Percentiles rank a stretch among this genome's conserved stretches.
Evolutionary conservation across 2,888 invertebrate genomes (phyloP).

Genomic region (Acrobasis consociella): DNA sequence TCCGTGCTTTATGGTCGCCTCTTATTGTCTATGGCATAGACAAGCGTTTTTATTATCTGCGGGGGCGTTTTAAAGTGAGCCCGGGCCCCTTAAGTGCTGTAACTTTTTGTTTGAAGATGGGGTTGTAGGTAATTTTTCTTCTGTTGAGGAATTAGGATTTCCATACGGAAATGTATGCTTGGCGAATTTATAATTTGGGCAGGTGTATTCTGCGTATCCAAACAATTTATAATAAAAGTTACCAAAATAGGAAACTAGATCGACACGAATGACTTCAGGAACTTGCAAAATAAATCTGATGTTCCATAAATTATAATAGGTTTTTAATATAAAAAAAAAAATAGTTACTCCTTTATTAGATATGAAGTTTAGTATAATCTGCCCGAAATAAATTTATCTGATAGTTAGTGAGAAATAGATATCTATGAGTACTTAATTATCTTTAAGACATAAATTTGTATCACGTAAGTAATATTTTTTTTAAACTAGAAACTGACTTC

Average conservation of each 20-base stretch:
- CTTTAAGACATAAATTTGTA: too few relatives aligned
- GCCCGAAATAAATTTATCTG: too few relatives aligned
- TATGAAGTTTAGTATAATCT: too few relatives aligned
- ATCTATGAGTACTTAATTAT: too few relatives aligned
- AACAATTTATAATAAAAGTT: neutral
- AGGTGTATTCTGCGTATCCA: neutral
- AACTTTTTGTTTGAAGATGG: slow-evolving; percentile 58
- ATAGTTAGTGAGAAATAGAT: too few relatives aligned
- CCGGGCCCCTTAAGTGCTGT: slow-evolving; percentile 69
- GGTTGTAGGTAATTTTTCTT: slow-evolving; percentile 48
- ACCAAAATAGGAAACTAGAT: neutral
- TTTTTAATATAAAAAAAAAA: too few relatives aligned
- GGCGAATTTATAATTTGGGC: neutral
- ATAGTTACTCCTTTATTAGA: too few relatives aligned
- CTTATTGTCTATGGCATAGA: slow-evolving; percentile 78
- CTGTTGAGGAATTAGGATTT: slow-evolving; percentile 36
- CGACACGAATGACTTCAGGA: too few relatives aligned
- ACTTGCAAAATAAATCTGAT: too few relatives aligned
- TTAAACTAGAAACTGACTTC: too few relatives aligned
- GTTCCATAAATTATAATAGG: too few relatives aligned
- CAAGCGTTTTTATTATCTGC: slow-evolving; percentile 79
- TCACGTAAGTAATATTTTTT: too few relatives aligned
- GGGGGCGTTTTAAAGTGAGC: slow-evolving; percentile 71
- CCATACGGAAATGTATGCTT: slow-evolving; percentile 27
- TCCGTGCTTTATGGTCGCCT: slow-evolving; percentile 59